Conservation (phyloP, 2,113 vertebrate genomes). For the Epinephelus lanceolatus region DNA sequence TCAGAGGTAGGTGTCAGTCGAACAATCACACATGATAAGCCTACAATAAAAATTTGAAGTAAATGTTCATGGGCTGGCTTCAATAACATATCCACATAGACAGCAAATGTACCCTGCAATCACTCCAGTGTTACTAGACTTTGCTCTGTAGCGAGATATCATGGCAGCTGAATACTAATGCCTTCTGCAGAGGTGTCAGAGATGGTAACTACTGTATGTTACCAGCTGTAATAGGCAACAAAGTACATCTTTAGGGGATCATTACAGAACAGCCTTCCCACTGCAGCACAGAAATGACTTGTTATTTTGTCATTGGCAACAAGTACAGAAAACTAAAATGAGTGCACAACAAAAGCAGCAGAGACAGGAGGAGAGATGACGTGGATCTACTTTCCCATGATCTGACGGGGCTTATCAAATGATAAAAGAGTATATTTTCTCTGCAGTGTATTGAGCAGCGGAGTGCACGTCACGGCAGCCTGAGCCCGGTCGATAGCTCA, state of each 20-base stretch:
- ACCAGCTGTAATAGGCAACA: background rate
- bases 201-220: background rate
- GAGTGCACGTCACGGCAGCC: constrained; percentile 44
- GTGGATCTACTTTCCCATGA: constrained; percentile 26
- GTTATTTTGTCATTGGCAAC: constrained; percentile 4
- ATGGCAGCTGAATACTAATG: constrained; percentile 12
- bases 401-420: constrained; percentile 48
- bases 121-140: background rate
- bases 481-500: constrained; percentile 72
- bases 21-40: too few relatives aligned
- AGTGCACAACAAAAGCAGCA: constrained; percentile 25
- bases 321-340: background rate
- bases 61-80: background rate
- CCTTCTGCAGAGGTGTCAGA: background rate
- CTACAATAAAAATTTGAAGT: too few relatives aligned
- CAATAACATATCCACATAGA: background rate
- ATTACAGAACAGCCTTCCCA: background rate
- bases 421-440: constrained; percentile 52
- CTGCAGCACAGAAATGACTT: constrained; percentile 1
- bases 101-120: background rate
- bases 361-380: constrained; percentile 26
- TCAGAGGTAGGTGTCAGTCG: too few relatives aligned
- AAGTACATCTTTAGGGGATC: background rate
- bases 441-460: constrained; percentile 50
- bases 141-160: background rate